Conservation (phyloP, 92 coral and sea anemone genomes). For the Epizoanthus scotinus region DNA sequence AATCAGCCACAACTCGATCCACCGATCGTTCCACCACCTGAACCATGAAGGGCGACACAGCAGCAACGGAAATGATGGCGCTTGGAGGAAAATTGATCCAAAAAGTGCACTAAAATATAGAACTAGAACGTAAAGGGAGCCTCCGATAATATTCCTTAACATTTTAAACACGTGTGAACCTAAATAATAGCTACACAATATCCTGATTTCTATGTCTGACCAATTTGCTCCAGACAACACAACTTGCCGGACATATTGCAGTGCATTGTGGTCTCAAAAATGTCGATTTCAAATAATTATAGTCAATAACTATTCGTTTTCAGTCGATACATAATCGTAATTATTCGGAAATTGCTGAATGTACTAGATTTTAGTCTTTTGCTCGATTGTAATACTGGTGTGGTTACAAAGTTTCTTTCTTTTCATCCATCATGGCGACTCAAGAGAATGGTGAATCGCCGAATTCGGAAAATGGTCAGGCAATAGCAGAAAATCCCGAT, state of each 20-base stretch:
- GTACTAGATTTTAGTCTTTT: background rate
- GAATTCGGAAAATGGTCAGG: conserved; percentile 10
- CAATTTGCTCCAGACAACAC: background rate
- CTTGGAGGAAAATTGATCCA: conserved; percentile 83
- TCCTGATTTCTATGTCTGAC: background rate
- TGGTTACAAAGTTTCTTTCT: conserved; percentile 13
- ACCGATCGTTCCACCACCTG: conserved; percentile 76
- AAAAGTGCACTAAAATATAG: conserved; percentile 73
- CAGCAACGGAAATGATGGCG: conserved; percentile 84
- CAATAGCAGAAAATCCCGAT: conserved; percentile 41
- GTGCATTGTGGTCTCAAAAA: background rate
- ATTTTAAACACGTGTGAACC: conserved; percentile 28
- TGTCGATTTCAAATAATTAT: background rate
- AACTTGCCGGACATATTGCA: background rate
- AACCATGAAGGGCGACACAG: conserved; percentile 86
- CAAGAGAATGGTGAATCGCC: conserved; percentile 12
- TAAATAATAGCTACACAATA: too few relatives aligned
- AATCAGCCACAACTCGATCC: conserved; percentile 69
- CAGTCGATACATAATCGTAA: background rate
- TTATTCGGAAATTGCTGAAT: background rate
- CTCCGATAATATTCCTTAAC: conserved; percentile 77
- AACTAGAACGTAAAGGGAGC: conserved; percentile 57
- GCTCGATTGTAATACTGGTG: background rate
- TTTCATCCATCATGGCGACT: conserved; percentile 11
- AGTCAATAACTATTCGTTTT: background rate